A percentile compares a stretch with the other conserved stretches of the same genome.
Conservation (phyloP, 2,113 vertebrate species). For the Picathartes gymnocephalus region DNA sequence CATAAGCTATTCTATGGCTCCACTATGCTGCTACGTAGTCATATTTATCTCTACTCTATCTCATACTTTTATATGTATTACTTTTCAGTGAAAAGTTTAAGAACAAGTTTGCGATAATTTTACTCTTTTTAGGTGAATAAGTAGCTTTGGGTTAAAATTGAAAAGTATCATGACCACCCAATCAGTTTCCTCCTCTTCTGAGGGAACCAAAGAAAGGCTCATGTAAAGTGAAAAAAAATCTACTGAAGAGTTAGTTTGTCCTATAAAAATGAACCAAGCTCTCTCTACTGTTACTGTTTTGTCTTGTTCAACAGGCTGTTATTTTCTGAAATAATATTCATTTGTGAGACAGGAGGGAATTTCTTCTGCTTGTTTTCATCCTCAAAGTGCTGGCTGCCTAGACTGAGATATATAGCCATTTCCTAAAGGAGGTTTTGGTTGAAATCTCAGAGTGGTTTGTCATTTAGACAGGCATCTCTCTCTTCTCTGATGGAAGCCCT, state of each 20-base stretch:
- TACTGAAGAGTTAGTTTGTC: background rate
- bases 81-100: constrained; percentile 1
- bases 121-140: background rate
- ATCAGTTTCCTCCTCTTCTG: background rate
- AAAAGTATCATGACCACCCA: background rate
- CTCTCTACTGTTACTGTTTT: background rate
- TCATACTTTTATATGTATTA: background rate
- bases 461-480: background rate
- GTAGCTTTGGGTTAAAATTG: background rate
- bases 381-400: background rate
- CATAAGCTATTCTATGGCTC: background rate
- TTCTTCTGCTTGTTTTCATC: constrained; percentile 1
- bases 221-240: background rate
- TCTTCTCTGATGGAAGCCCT: background rate
- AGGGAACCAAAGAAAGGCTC: background rate
- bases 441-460: background rate
- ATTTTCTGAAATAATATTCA: background rate
- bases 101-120: background rate
- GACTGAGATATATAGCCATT: background rate
- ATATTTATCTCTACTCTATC: background rate
- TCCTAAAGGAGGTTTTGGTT: background rate
- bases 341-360: background rate
- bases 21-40: background rate
- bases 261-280: background rate
- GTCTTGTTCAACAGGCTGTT: background rate